phyloP scores from a whole-genome alignment of 1,140 invertebrate species.

The Meloidogyne chitwoodi region DNA sequence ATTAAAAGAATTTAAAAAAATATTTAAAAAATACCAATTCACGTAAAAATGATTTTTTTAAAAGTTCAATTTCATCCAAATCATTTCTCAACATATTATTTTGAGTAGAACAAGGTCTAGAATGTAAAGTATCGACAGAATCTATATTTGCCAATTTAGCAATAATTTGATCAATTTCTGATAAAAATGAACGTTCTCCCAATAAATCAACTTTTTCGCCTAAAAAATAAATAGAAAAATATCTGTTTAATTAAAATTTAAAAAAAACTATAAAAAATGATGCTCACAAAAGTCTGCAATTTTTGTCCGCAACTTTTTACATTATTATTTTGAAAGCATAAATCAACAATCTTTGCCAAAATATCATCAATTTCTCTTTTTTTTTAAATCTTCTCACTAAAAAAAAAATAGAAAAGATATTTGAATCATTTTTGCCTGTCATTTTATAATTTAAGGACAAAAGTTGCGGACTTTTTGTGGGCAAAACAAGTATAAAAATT shows the following conservation, averaged over 20 bases:
- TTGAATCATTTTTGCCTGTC: no score
- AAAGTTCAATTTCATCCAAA: conserved; percentile 5
- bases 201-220: conserved; percentile 23
- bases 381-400: no score
- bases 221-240: neutral
- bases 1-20: neutral
- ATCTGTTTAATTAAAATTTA: no score
- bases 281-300: no score
- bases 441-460: no score
- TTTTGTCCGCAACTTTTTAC: no score
- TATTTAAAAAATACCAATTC: conserved; percentile 24
- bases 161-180: conserved; percentile 16
- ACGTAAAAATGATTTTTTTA: conserved; percentile 27
- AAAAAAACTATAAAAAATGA: no score
- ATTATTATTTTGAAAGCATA: no score
- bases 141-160: neutral
- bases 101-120: neutral
- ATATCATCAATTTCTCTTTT: no score
- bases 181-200: conserved; percentile 20
- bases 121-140: neutral
- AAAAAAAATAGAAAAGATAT: no score
- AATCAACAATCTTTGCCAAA: no score
- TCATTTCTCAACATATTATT: conserved; percentile 14
- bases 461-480: no score
- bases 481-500: neutral